Percentiles rank a stretch among this genome's conserved stretches.
phyloP scores from a whole-genome alignment of 2,113 vertebrate genomes.

The Philantomba maxwellii region DNA sequence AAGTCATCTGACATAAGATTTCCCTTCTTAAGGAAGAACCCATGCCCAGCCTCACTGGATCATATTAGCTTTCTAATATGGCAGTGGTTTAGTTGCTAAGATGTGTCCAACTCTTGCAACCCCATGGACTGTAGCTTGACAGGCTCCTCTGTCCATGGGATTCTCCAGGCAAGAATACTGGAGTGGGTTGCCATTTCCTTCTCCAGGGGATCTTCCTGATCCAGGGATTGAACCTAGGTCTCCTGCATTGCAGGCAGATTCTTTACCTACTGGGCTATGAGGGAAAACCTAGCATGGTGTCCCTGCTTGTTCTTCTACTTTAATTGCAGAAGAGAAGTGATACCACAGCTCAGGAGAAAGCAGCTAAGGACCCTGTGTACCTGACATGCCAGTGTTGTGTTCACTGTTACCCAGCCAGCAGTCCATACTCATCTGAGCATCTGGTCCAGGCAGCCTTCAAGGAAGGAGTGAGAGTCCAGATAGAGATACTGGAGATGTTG shows the following conservation, averaged over 20 bases:
- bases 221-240: neutral
- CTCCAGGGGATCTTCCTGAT: neutral
- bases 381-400: accelerated
- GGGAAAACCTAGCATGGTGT: neutral
- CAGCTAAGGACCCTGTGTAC: accelerated
- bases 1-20: neutral
- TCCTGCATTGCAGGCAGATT: neutral
- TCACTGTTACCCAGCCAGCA: accelerated
- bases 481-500: neutral
- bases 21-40: neutral
- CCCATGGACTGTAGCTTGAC: neutral
- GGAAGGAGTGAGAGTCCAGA: neutral
- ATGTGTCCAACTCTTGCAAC: neutral
- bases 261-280: neutral
- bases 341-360: neutral
- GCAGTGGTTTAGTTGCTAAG: neutral
- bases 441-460: neutral
- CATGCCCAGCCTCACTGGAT: accelerated
- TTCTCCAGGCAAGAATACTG: neutral
- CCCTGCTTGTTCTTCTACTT: too few relatives aligned
- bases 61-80: neutral
- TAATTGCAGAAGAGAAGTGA: accelerated
- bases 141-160: neutral
- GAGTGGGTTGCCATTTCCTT: neutral
- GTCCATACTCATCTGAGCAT: neutral